Percentiles rank a stretch among this genome's conserved stretches.
Evolutionary conservation across 2,888 invertebrate species (phyloP).

Genomic region (Saturnia pavonia): DNA sequence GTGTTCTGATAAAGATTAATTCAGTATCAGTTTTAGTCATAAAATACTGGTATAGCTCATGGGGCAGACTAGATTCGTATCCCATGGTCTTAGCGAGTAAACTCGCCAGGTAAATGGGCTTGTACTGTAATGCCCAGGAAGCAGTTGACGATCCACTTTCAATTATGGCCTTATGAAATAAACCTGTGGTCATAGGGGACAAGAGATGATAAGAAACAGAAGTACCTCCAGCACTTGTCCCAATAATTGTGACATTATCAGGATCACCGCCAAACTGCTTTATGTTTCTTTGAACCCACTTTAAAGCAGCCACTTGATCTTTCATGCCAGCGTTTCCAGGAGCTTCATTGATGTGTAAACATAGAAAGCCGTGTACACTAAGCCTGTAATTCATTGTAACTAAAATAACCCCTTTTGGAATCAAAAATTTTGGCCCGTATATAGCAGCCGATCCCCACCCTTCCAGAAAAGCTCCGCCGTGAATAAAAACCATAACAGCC

Average conservation of each 20-base stretch:
- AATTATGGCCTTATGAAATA: constrained; percentile 43
- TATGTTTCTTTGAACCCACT: constrained; percentile 46
- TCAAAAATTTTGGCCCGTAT: constrained; percentile 33
- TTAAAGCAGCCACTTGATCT: constrained; percentile 46
- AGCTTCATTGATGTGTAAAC: constrained; percentile 55
- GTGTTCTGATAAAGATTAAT: constrained; percentile 12
- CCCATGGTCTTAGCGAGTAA: constrained; percentile 31
- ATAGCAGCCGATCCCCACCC: constrained; percentile 30
- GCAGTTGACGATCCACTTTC: constrained; percentile 45
- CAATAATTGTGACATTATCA: constrained; percentile 45
- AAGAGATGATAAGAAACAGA: constrained; percentile 42
- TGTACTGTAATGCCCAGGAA: constrained; percentile 36
- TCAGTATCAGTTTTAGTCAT: constrained; percentile 20
- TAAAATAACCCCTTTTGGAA: constrained; percentile 31
- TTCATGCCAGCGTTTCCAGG: constrained; percentile 49
- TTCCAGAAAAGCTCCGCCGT: constrained; percentile 40
- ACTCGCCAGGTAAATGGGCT: constrained; percentile 33
- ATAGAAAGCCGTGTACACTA: constrained; percentile 67
- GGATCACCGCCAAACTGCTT: constrained; percentile 45
- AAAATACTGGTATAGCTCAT: constrained; percentile 21
- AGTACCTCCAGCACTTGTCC: constrained; percentile 44
- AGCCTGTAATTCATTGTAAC: constrained; percentile 53
- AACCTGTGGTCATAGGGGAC: constrained; percentile 41
- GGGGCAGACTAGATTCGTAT: constrained; percentile 11
- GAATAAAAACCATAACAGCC: constrained; percentile 43